A percentile compares a stretch with the other conserved stretches of the same genome.
Evolutionary conservation across 2,113 vertebrate species (phyloP).

Genomic region (Tauraco erythrolophus): DNA sequence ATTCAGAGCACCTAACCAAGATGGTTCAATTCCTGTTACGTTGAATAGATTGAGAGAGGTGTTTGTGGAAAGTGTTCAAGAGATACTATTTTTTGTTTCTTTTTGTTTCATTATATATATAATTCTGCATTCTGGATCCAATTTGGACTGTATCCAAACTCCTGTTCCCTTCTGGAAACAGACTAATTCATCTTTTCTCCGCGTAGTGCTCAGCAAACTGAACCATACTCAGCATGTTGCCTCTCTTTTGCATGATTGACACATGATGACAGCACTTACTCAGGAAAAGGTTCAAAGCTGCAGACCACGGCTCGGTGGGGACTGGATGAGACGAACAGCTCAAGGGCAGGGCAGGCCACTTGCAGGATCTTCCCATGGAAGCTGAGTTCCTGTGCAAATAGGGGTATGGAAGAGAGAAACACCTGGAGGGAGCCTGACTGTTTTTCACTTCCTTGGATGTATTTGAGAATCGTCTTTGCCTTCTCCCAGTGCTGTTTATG

Average conservation of each 20-base stretch:
- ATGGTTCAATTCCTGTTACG: neutral
- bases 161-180: neutral
- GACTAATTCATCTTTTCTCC: neutral
- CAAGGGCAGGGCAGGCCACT: neutral
- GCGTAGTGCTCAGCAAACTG: neutral
- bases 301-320: fast-evolving
- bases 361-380: neutral
- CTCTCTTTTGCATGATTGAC: neutral
- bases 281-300: neutral
- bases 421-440: neutral
- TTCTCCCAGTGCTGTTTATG: neutral
- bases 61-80: neutral
- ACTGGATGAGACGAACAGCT: neutral
- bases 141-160: neutral
- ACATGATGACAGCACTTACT: fast-evolving
- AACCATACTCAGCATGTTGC: neutral
- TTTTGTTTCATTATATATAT: neutral
- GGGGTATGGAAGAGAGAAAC: neutral
- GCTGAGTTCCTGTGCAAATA: neutral
- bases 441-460: fast-evolving
- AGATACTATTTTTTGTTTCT: neutral
- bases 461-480: neutral
- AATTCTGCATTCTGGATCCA: neutral
- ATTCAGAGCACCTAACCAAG: neutral
- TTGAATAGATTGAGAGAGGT: neutral